phyloP scores from a whole-genome alignment of 2,797 vertebrate genomes.

The Neosalanx taihuensis region DNA sequence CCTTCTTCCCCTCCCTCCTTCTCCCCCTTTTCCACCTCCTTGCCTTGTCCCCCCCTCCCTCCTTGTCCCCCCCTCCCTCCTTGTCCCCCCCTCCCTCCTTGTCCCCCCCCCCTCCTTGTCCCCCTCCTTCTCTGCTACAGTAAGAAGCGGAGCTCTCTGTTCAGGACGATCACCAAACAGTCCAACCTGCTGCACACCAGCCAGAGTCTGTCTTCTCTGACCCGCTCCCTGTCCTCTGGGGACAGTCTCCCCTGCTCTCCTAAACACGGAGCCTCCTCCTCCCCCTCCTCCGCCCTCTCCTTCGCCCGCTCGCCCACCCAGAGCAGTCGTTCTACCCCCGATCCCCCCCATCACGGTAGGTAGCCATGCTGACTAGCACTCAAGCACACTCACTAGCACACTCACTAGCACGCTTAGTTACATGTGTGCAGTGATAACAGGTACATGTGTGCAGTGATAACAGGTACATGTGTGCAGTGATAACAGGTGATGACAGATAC shows the following conservation, averaged over 20 bases:
- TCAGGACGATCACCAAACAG: constrained; percentile 93
- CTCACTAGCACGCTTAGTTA: too few species aligned
- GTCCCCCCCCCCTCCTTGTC: not conserved
- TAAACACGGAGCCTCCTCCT: constrained; percentile 79
- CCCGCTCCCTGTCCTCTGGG: constrained; percentile 89
- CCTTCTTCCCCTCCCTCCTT: not conserved
- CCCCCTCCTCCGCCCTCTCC: too few species aligned
- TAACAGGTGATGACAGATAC: too few species aligned
- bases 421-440: too few species aligned
- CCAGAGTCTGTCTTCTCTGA: constrained; percentile 87
- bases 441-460: too few species aligned
- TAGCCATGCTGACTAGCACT: not conserved
- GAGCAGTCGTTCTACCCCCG: constrained; percentile 81
- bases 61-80: not conserved
- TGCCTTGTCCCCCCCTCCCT: not conserved
- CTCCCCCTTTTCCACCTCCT: not conserved
- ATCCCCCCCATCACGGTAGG: constrained; percentile 79
- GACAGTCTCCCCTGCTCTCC: constrained; percentile 91
- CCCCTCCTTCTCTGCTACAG: constrained; percentile 28
- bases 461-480: too few species aligned
- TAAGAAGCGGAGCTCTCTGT: constrained; percentile 88
- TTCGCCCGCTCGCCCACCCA: constrained; percentile 83
- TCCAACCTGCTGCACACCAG: constrained; percentile 93
- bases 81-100: not conserved
- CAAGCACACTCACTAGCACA: not conserved